phyloP scores from a whole-genome alignment of 1,140 invertebrate genomes.

The Neotoxoptera formosana region DNA sequence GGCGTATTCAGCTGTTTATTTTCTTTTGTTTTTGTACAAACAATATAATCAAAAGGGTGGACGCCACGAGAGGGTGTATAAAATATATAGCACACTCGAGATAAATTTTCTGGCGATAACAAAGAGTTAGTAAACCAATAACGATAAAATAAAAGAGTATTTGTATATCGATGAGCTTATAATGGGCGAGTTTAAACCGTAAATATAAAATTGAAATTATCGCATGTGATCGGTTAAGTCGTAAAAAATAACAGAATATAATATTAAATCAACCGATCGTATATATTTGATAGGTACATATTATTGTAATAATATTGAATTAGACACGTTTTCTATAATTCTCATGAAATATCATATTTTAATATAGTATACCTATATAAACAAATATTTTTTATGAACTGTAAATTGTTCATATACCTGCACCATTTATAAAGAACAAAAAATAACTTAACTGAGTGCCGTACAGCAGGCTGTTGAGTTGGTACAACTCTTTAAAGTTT shows the following conservation, averaged over 20 bases:
- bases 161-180: neutral
- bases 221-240: neutral
- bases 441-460: neutral
- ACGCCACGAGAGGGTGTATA: neutral
- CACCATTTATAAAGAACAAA: neutral
- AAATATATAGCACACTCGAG: neutral
- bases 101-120: neutral
- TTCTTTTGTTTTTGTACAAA: conserved; percentile 26
- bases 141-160: neutral
- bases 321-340: neutral
- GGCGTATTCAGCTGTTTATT: conserved; percentile 30
- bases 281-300: neutral
- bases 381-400: neutral
- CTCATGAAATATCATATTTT: neutral
- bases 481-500: neutral
- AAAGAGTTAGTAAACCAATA: neutral
- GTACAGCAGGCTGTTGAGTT: too few species aligned
- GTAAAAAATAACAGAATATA: neutral
- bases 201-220: neutral
- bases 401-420: neutral
- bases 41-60: conserved; percentile 29
- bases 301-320: neutral
- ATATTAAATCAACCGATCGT: neutral
- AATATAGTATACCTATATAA: neutral
- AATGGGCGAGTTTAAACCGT: neutral